phyloP scores from a whole-genome alignment of 2,797 vertebrate genomes.

The Manis pentadactyla region DNA sequence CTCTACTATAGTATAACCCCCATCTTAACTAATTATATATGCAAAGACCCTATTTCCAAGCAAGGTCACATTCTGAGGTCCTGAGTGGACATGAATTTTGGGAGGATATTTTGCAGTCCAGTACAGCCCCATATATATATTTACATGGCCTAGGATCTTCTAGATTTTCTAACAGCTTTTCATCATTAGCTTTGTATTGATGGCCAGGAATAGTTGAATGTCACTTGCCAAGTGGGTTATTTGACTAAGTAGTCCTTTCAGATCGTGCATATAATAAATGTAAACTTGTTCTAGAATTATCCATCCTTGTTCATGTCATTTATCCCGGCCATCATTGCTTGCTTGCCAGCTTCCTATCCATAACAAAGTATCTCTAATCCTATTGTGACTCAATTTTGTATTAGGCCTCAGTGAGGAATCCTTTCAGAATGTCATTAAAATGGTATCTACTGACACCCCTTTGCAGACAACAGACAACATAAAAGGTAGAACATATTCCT shows the following conservation, averaged over 20 bases:
- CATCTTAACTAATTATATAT: not conserved
- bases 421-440: not conserved
- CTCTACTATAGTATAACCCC: not conserved
- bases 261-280: not conserved
- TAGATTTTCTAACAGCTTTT: not conserved
- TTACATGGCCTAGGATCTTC: not conserved
- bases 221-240: not conserved
- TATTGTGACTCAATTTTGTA: not conserved
- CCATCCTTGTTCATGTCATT: not conserved
- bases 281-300: not conserved
- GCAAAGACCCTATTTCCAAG: not conserved
- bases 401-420: not conserved
- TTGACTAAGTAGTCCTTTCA: not conserved
- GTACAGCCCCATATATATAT: not conserved
- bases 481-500: not conserved
- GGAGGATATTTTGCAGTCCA: not conserved
- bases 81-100: not conserved
- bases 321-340: not conserved
- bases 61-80: not conserved
- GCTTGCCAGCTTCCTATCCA: not conserved
- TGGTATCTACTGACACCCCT: not conserved
- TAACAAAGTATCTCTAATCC: not conserved
- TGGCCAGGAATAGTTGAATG: not conserved
- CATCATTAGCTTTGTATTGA: not conserved
- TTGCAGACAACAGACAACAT: not conserved